phyloP scores from a whole-genome alignment of 1,140 invertebrate genomes.

The Eupristina koningsbergeri region DNA sequence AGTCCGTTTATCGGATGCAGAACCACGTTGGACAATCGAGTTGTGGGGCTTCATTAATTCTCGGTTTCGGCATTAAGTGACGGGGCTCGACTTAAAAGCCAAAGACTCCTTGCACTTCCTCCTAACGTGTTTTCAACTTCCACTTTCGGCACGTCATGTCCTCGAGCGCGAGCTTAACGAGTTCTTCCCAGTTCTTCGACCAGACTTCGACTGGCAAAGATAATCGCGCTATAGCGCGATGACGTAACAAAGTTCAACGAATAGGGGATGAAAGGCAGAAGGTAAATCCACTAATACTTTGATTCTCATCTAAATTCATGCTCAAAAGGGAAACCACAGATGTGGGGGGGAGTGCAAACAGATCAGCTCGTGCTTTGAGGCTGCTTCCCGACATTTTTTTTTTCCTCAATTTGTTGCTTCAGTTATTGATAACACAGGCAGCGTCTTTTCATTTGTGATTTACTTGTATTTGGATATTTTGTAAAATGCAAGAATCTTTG shows the following conservation, averaged over 20 bases:
- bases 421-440: no score
- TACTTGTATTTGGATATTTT: no score
- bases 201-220: background rate
- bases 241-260: background rate
- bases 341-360: background rate
- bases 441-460: no score
- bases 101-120: background rate
- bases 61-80: background rate
- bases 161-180: conserved; percentile 4
- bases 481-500: background rate
- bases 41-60: conserved; percentile 3
- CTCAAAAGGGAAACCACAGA: no score
- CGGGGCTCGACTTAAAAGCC: background rate
- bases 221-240: background rate
- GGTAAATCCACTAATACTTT: background rate
- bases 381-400: background rate
- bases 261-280: background rate
- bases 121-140: background rate
- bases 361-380: background rate
- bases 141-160: background rate
- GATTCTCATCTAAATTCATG: background rate
- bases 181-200: background rate
- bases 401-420: no score
- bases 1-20: background rate
- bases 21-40: background rate